Evolutionary conservation across 2,797 vertebrate species (phyloP).

Genomic region (Microchirus variegatus): DNA sequence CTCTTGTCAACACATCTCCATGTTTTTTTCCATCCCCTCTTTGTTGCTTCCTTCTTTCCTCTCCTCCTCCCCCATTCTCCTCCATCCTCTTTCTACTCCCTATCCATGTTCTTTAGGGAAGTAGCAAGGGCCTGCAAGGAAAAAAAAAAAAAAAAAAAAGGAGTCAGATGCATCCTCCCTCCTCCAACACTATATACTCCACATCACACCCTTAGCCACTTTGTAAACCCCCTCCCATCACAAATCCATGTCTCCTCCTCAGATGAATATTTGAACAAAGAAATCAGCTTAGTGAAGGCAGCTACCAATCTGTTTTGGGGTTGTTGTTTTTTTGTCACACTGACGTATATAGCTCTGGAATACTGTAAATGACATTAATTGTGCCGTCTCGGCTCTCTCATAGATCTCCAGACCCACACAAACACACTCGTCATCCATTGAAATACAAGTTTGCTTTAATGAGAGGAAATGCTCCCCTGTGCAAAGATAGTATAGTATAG

Average conservation of each 20-base stretch:
- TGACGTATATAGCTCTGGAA: constrained; percentile 50
- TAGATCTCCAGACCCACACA: constrained; percentile 27
- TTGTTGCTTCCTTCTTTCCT: not conserved
- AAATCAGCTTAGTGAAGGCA: constrained; percentile 48
- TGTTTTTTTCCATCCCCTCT: not conserved
- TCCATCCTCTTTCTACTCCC: constrained; percentile 13
- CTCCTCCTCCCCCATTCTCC: constrained; percentile 17
- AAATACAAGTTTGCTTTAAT: constrained; percentile 38
- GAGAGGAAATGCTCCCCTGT: constrained; percentile 6
- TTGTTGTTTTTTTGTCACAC: constrained; percentile 4
- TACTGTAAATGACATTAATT: constrained; percentile 21
- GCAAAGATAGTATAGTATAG: not conserved
- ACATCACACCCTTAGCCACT: constrained; percentile 52
- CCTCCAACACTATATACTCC: constrained; percentile 50
- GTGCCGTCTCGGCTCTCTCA: constrained; percentile 26
- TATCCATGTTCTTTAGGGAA: constrained; percentile 11
- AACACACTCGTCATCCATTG: constrained; percentile 37
- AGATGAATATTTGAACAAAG: constrained; percentile 68
- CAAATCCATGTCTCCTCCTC: constrained; percentile 49
- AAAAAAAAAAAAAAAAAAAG: constrained; percentile 25
- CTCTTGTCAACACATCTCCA: not conserved
- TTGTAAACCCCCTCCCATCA: constrained; percentile 34
- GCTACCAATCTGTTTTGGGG: constrained; percentile 20
- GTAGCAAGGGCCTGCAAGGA: constrained; percentile 24
- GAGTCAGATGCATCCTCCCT: constrained; percentile 56